Base-by-base conservation (phyloP, 2,113 vertebrate species). In the Cyprinodon variegatus region DNA sequence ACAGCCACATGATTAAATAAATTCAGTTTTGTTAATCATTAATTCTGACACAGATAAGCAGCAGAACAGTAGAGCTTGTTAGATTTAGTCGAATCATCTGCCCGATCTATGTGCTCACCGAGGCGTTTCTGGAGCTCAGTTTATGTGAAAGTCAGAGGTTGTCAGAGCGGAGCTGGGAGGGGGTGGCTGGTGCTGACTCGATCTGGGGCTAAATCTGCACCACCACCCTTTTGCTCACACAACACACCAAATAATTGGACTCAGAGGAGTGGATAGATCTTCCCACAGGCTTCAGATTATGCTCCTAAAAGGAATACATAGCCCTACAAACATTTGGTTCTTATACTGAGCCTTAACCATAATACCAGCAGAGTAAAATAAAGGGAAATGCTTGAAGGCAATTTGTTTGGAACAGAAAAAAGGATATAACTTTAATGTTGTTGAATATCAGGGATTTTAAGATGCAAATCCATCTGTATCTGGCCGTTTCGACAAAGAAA, bases 231-330 rank as follows among this genome's bases (percentile, higher is more conserved):
- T 73, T 83, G 76, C 77, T 84, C 79, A 71, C 83, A 84, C 76
- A 84, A 71, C 84, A 88, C 73, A 75, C 69, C 61, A 61, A 74
- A 72, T 91, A 91, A 91, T 91, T 91, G 88, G 90, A 73, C 88
- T 89, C 88, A 70, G 81, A 89, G 88, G 88, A 89, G 68, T n/a
- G 7, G 67, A 60, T 45, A 81, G 65, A 81, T 81, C 68, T 38
- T 11, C 78, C 86, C 50, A 22, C 73, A 67, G 82, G 77, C 70
- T 78, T 12, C 0, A 67, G 80, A 88, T 88, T 86, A 88, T 86
- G 82, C 86, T 89, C 82, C 85, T 85, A 74, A 81, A 77, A 68
- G 77, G 79, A 69, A 73, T 85, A 83, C 61, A 74, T 83, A 80
- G 48, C 63, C 61, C 62, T 40, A 43, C 46, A 65, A 75, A 75